Base-by-base conservation (phyloP, 2,888 invertebrate genomes). In the Nomada hirtipes region DNA sequence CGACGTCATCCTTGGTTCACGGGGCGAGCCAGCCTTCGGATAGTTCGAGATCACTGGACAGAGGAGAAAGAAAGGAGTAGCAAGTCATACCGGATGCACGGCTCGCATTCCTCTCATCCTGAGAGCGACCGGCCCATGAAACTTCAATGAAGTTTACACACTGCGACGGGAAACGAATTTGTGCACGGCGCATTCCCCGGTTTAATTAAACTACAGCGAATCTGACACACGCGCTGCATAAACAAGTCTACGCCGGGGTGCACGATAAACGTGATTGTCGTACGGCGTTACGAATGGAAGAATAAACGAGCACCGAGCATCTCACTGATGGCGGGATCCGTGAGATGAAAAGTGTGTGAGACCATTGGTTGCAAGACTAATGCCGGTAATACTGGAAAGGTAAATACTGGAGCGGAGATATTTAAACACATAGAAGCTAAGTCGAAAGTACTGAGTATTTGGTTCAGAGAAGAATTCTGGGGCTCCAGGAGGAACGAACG, bases 1-100 rank as follows among this genome's bases (percentile, higher is more conserved):
- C 78, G 93, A 93, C 90, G 92, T 92, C 92, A 93, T 93, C 84
- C 91, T 93, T 69, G 91, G 88, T 78, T 92, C 90, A 77, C 90
- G 84, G 42, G 82, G 55, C 76, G 72, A 59, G 57, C 88, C 88
- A 76, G 76, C 71, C 80, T 87, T 90, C 47, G 88, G 85, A 65
- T 87, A 91, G 81, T 79, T 89, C 20, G 88, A 82, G 53, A 89
- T 77, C 72, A 84, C 89, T 83, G 77, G 23, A 61, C 20, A 79
- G 29, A 65, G 52, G 64, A 60, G 55, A 57, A 57, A 11, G 59
- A 73, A 78, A 81, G 68, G 73, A 76, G 55, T 55, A 55, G 70
- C 44, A 20, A 67, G 77, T 70, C 71, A 64, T 77, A 70, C 67
- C 70, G 78, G 78, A 77, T 67, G 52, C 64, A 29, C 47, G 29